phyloP scores from a whole-genome alignment of 2,797 vertebrate species.

The Acanthurus lineatus region DNA sequence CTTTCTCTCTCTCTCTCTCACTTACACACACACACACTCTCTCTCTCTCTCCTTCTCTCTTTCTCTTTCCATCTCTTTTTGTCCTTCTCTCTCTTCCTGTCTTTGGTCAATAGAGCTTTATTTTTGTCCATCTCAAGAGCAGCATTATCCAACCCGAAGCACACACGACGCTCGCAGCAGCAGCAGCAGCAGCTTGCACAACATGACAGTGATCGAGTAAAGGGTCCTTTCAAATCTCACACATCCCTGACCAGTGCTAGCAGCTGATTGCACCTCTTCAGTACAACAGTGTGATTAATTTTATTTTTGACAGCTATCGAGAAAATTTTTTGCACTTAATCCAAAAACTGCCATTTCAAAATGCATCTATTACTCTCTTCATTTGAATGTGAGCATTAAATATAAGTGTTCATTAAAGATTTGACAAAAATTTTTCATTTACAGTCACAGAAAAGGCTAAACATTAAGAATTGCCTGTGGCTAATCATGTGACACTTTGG shows the following conservation, averaged over 20 bases:
- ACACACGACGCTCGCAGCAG: neutral
- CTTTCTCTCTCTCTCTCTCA: constrained; percentile 48
- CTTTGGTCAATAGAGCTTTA: constrained; percentile 53
- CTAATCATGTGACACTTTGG: no score
- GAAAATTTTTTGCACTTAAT: neutral
- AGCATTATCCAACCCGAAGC: constrained; percentile 16
- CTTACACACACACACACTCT: constrained; percentile 27
- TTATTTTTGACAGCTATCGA: neutral
- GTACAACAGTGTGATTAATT: neutral
- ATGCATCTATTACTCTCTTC: neutral
- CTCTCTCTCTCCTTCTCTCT: constrained; percentile 46
- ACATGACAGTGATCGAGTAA: neutral
- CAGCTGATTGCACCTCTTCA: neutral
- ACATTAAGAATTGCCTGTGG: no score
- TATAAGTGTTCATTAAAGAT: neutral
- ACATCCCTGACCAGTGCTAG: neutral
- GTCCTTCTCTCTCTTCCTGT: constrained; percentile 52
- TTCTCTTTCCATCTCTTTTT: neutral
- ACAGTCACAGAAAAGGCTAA: no score
- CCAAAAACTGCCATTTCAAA: neutral
- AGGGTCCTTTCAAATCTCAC: neutral
- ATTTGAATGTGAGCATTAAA: neutral
- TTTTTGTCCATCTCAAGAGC: constrained; percentile 52
- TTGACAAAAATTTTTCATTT: neutral
- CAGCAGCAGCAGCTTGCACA: neutral